Base-by-base conservation (phyloP, 2,797 vertebrate species). In the Hypotaenidia okinawae region DNA sequence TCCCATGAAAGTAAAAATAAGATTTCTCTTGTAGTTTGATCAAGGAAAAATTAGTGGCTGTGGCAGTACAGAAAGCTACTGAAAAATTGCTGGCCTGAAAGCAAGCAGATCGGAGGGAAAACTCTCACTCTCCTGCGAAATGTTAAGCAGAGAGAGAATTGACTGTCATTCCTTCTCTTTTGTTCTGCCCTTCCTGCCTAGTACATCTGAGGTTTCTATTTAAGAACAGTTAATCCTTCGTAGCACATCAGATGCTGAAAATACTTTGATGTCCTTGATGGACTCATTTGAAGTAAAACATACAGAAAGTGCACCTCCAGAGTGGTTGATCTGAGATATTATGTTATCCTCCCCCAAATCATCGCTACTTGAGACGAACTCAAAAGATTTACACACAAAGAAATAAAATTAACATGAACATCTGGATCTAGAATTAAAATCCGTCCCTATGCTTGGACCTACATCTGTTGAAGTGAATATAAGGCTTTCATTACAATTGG, bases 381-480 rank as follows among this genome's bases (percentile, higher is more conserved):
- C 14, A 59, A 21, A 47, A 33, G 16, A 82, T 59, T 75, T 35
- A 89, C 22, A 69, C 25, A 87, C 12, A 76, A 94, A 79, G 55
- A 76, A 69, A 87, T 80, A 2, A 47, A 84, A 72, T 51, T 15
- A 76, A 45, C n/a, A 15, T 45, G 2, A 52, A 69, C 32, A 52
- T 35, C 13, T 84, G 52, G n/a, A 84, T 27, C 39, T 62, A 87
- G 84, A 89, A 90, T 89, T 58, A 76, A 89, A 94, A 82, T 55
- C 19, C 14, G 64, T 11, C 3, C n/a, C 33, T 49, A 4, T 52
- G 6, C 10, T 76, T 88, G n/a, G 25, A 64, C 32, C 24, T 86
- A 32, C 10, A 33, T 62, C 15, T 37, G 7, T 30, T 92, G n/a
- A 87, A 82, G 25, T 41, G 17, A 70, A 13, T 63, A 37, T 35